These are phyloP conservation scores for Xenops minutus DNA, from an alignment of 2,797 vertebrate species.

Conservation along the genomic window DNA sequence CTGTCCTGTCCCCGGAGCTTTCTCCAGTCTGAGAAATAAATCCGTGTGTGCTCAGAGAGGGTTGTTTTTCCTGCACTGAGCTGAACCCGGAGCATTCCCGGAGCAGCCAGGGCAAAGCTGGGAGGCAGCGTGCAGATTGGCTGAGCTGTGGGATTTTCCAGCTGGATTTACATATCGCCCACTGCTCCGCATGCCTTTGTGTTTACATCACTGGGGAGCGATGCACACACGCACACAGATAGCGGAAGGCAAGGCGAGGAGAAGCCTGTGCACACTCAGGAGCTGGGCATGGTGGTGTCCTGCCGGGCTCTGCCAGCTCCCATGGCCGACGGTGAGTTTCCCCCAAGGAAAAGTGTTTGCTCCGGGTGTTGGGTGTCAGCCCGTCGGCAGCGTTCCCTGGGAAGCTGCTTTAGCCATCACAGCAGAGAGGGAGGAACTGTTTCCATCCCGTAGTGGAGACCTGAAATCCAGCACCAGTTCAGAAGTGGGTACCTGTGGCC, in stretches of 20 bases:
- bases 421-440: not conserved
- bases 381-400: fast-evolving
- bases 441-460: not conserved
- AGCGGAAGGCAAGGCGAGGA: not conserved
- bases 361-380: not conserved
- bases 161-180: conserved; percentile 65
- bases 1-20: not conserved
- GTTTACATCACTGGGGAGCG: conserved; percentile 74
- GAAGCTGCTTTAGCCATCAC: not conserved
- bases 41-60: not conserved
- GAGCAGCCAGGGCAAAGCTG: not conserved
- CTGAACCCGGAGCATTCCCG: not conserved
- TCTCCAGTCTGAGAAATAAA: not conserved
- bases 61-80: not conserved
- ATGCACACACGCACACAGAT: not conserved
- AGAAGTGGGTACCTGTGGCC: not conserved
- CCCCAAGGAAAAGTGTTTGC: not conserved
- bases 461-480: not conserved
- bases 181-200: conserved; percentile 79
- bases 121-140: conserved; percentile 40
- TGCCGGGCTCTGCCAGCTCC: not conserved
- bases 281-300: not conserved
- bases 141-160: conserved; percentile 63
- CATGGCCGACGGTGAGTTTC: not conserved
- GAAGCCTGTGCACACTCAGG: not conserved